Base-by-base conservation (phyloP, 2,888 invertebrate species). In the Diadromus collaris region DNA sequence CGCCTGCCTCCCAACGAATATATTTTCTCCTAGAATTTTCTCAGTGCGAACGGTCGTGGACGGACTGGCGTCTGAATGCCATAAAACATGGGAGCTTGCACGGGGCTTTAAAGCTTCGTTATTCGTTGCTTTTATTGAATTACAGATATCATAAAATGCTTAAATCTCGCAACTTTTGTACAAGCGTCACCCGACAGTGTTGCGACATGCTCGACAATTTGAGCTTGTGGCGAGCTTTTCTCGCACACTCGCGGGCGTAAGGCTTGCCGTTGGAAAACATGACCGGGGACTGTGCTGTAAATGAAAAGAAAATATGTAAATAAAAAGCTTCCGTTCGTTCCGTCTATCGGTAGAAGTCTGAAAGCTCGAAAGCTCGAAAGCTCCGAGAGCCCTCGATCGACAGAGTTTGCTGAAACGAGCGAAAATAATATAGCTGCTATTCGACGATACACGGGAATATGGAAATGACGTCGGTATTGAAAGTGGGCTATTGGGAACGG, bases 401-500 rank as follows among this genome's bases (percentile, higher is more conserved):
- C 10, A 38, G 68, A 69, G 41, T 69, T 60, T 27, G 60, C 13
- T 56, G 24, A 65, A 70, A 44, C 58, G 58, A 29, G 19, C 41
- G 27, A 63, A 60, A 69, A 60, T 10, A 63, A 67, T 61, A 32
- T 51, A 24, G 13, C 54, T 41, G 67, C 71, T 75, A 61, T 75
- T 48, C 24, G 27, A 61, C 27, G 32, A 19, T 34, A 44, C 46
- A 34, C 54, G 44, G 19, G 56, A 56, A 70, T 64, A 60, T 56
- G 61, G 61, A 68, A 68, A 74, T 71, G 75, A 71, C 78, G 75
- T 78, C 70, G 67, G 67, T 58, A 70, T 70, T 16, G 48, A 78
- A 71, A 78, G 70, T 71, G 61, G 78, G 75, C 70, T 78, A 65
- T 44, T 44, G 61, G 61, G 58, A 64, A 67, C 67, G 34, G 34